Evolutionary conservation across 1,140 invertebrate species (phyloP).

Genomic region (Zaprionus africanus): DNA sequence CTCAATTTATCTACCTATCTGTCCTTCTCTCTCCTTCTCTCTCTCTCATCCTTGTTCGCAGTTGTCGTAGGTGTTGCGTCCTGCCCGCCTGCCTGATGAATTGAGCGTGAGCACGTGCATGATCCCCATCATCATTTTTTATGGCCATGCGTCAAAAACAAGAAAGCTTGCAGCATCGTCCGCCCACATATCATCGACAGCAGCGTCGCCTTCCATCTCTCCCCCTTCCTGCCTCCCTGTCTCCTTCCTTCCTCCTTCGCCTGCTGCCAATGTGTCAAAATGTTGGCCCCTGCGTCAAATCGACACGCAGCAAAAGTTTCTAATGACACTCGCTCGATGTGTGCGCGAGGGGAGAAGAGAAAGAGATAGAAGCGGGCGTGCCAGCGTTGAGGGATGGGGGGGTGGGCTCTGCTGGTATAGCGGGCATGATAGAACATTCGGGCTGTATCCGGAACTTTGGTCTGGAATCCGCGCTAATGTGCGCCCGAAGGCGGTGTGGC

Average conservation of each 20-base stretch:
- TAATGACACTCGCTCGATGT: slow-evolving; percentile 46
- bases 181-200: neutral
- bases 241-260: neutral
- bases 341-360: neutral
- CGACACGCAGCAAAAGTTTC: slow-evolving; percentile 58
- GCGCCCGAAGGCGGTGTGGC: slow-evolving; percentile 22
- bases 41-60: neutral
- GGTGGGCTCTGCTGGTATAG: slow-evolving; percentile 1
- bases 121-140: slow-evolving; percentile 81
- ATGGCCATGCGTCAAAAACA: slow-evolving; percentile 77
- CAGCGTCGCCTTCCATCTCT: neutral
- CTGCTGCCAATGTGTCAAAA: slow-evolving; percentile 72
- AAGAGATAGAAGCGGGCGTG: neutral
- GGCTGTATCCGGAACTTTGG: slow-evolving; percentile 46
- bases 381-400: neutral
- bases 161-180: slow-evolving; percentile 40
- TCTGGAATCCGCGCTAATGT: slow-evolving; percentile 47
- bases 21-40: neutral
- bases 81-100: slow-evolving; percentile 62
- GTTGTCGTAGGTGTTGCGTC: slow-evolving; percentile 62
- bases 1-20: slow-evolving; percentile 4
- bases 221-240: slow-evolving; percentile 1
- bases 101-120: slow-evolving; percentile 79
- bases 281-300: slow-evolving; percentile 55
- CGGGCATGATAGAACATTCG: slow-evolving; percentile 19